phyloP scores from a whole-genome alignment of 2,113 vertebrate genomes.

The Neodon shergylaensis region DNA sequence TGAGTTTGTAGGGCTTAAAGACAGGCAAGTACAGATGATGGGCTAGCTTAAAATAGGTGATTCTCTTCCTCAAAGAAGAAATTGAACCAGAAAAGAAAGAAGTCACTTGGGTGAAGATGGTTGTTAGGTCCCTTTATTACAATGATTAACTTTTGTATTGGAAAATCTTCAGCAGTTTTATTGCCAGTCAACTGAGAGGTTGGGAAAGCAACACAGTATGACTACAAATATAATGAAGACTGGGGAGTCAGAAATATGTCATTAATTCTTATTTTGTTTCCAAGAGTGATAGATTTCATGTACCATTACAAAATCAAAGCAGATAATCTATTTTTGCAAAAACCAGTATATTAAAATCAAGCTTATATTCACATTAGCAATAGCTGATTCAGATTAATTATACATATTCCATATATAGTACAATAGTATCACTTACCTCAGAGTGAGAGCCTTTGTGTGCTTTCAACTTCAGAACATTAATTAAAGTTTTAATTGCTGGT shows the following conservation, averaged over 20 bases:
- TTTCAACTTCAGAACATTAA: slow-evolving; percentile 5
- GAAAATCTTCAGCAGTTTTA: slow-evolving; percentile 39
- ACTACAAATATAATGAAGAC: slow-evolving; percentile 25
- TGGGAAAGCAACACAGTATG: slow-evolving; percentile 20
- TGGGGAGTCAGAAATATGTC: neutral
- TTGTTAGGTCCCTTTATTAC: slow-evolving; percentile 4
- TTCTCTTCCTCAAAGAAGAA: neutral
- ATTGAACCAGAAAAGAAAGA: neutral
- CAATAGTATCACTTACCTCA: neutral
- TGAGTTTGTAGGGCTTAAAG: neutral
- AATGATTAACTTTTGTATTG: slow-evolving; percentile 17
- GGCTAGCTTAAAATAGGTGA: neutral
- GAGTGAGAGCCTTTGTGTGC: neutral
- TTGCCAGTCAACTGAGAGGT: neutral
- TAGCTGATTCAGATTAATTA: neutral
- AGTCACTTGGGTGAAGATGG: neutral
- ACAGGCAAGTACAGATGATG: neutral
- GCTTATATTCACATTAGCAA: neutral
- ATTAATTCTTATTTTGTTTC: neutral
- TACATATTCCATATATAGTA: neutral
- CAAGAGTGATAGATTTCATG: neutral
- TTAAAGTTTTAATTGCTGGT: neutral
- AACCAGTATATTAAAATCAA: neutral
- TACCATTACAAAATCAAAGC: neutral
- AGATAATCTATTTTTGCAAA: neutral